Conservation (phyloP, 2,113 vertebrate genomes). For the Kryptolebias marmoratus region DNA sequence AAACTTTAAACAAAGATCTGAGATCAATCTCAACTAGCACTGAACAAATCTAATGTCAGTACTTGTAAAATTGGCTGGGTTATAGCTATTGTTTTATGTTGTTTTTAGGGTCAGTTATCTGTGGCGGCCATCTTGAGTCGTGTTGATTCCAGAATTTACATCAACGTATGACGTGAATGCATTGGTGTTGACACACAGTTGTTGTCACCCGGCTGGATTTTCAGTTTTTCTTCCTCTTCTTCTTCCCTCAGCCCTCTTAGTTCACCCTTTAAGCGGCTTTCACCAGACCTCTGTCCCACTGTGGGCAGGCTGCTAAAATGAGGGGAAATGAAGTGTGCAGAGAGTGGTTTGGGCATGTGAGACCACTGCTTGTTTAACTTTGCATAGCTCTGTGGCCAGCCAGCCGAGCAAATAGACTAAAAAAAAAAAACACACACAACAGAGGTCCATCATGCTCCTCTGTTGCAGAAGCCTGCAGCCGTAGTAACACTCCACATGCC, state of each 20-base stretch:
- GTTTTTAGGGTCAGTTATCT: too few relatives aligned
- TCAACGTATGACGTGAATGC: too few relatives aligned
- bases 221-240: neutral
- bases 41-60: too few relatives aligned
- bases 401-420: conserved; percentile 46
- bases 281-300: conserved; percentile 28
- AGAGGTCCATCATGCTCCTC: conserved; percentile 26
- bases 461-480: conserved; percentile 38
- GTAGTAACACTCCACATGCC: conserved; percentile 42
- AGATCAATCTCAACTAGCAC: too few relatives aligned
- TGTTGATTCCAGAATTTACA: too few relatives aligned
- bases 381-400: conserved; percentile 38
- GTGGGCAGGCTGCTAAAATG: conserved; percentile 39
- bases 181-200: neutral
- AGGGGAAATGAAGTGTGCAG: conserved; percentile 62
- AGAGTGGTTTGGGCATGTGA: conserved; percentile 44
- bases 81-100: too few relatives aligned
- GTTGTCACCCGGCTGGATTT: conserved; percentile 34
- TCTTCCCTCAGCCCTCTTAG: conserved; percentile 8
- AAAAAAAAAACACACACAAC: conserved; percentile 17
- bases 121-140: too few relatives aligned
- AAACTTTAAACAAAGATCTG: too few relatives aligned
- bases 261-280: conserved; percentile 60
- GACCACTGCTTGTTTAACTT: conserved; percentile 62
- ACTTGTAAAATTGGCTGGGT: too few relatives aligned